These are phyloP conservation scores for Propsilocerus akamusi DNA, from an alignment of 1,140 invertebrate species.

Conservation along the genomic window DNA sequence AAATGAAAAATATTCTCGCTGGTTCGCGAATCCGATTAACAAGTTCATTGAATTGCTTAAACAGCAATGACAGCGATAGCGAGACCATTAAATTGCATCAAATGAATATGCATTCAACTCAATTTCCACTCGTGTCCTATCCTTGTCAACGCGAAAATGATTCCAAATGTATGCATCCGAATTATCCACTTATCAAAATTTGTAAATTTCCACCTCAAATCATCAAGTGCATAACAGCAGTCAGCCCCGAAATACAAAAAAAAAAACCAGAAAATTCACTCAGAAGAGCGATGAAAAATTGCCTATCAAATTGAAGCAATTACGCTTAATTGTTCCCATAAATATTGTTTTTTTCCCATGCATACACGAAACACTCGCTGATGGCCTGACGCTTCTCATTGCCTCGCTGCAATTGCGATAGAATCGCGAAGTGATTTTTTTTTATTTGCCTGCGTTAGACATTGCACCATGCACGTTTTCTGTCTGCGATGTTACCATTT, in stretches of 20 bases:
- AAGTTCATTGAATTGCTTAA: no score
- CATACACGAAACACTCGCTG: neutral
- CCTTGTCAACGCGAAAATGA: neutral
- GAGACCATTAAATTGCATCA: slow-evolving; percentile 3
- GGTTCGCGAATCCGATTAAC: no score
- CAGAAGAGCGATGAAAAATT: slow-evolving; percentile 1
- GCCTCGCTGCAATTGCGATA: neutral
- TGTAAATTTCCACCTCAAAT: neutral
- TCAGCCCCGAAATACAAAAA: no score
- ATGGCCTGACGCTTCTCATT: neutral
- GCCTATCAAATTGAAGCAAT: slow-evolving; percentile 2
- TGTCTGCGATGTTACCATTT: neutral
- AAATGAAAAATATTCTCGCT: no score
- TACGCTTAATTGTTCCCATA: slow-evolving; percentile 2
- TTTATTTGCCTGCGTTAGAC: neutral
- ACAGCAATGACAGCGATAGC: no score
- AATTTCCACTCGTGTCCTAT: neutral
- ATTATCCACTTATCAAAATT: neutral
- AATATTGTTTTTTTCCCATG: slow-evolving; percentile 2
- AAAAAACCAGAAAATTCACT: neutral
- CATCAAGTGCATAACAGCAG: neutral
- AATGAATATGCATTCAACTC: slow-evolving; percentile 1
- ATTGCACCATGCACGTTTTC: neutral
- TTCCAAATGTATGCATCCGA: neutral
- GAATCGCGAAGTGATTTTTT: neutral